phyloP scores from a whole-genome alignment of 1,140 invertebrate species.

The Trichonephila clavipes region DNA sequence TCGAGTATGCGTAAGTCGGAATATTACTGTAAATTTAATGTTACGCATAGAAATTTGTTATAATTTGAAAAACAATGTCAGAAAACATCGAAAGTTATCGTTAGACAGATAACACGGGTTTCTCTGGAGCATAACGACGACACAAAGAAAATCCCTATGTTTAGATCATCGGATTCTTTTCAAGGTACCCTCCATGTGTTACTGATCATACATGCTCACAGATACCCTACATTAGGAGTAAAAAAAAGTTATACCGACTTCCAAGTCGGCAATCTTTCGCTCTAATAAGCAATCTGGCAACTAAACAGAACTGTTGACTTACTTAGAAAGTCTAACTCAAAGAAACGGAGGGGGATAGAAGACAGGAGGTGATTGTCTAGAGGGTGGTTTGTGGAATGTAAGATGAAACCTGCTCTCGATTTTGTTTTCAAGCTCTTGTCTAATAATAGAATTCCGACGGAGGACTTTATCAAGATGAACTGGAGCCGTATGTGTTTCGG shows the following conservation, averaged over 20 bases:
- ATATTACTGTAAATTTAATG: no score
- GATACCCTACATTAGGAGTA: neutral
- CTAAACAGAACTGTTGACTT: slow-evolving; percentile 59
- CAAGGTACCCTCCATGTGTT: slow-evolving; percentile 29
- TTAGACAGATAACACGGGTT: neutral
- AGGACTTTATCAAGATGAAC: neutral
- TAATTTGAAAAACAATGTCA: no score
- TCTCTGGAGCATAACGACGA: neutral
- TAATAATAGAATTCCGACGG: slow-evolving; percentile 3
- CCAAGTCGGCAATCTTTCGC: slow-evolving; percentile 46
- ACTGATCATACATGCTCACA: slow-evolving; percentile 26
- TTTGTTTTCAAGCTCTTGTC: neutral
- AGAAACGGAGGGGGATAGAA: neutral
- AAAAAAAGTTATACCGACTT: neutral
- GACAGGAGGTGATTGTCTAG: slow-evolving; percentile 62
- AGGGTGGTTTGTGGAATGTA: slow-evolving; percentile 57
- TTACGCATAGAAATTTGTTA: no score
- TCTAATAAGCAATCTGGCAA: slow-evolving; percentile 69
- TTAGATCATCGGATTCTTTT: slow-evolving; percentile 45
- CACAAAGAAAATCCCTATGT: slow-evolving; percentile 30
- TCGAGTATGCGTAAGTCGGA: no score
- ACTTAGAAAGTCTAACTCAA: slow-evolving; percentile 41
- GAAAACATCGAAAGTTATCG: neutral
- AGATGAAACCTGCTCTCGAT: slow-evolving; percentile 47
- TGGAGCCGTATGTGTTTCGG: neutral